These are phyloP conservation scores for Excalfactoria chinensis DNA, from an alignment of 2,113 vertebrate species.

Conservation along the genomic window DNA sequence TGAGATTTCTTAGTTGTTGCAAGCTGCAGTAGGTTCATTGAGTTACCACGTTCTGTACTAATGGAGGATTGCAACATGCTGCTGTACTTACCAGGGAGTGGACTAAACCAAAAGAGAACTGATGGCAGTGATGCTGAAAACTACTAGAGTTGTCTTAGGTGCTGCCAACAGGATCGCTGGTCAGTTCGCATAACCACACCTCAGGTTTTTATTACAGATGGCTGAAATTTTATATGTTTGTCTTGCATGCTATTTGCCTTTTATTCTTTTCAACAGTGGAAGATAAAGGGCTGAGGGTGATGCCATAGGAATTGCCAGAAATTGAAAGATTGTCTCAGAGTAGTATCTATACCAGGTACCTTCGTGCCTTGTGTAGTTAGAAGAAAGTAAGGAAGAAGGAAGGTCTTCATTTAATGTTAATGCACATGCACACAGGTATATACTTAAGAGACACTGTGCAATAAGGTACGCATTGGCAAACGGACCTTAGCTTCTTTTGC, in stretches of 20 bases:
- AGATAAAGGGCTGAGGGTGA: background rate
- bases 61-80: background rate
- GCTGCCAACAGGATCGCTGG: background rate
- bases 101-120: background rate
- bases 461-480: background rate
- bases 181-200: background rate
- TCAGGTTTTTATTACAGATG: background rate
- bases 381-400: background rate
- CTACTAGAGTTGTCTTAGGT: background rate
- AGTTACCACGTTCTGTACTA: background rate
- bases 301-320: background rate
- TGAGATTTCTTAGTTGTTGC: background rate
- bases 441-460: fast-evolving
- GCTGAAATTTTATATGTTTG: background rate
- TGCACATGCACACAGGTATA: background rate
- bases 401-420: background rate
- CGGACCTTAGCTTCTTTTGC: background rate
- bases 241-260: background rate
- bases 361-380: background rate
- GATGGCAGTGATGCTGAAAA: background rate
- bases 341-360: background rate
- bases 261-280: background rate
- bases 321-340: background rate
- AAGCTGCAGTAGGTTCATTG: background rate
- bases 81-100: background rate